phyloP scores from a whole-genome alignment of 2,888 invertebrate species.

The Acronicta aceris region DNA sequence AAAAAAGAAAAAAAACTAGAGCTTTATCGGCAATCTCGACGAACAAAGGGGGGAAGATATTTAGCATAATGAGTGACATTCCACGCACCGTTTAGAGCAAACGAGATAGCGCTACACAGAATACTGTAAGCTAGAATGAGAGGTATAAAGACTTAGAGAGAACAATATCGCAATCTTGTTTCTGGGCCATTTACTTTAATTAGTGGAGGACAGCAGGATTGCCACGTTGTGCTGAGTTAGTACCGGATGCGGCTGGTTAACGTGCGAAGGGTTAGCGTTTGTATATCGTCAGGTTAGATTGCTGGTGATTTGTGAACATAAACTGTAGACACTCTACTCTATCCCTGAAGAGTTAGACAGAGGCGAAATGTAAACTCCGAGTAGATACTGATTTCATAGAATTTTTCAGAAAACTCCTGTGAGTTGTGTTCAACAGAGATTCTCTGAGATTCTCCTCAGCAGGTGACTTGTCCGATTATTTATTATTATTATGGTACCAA shows the following conservation, averaged over 20 bases:
- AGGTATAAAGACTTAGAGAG: constrained; percentile 72
- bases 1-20: constrained; percentile 67
- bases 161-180: constrained; percentile 90
- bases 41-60: constrained; percentile 84
- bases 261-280: constrained; percentile 52
- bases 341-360: too few relatives aligned
- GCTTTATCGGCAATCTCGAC: constrained; percentile 79
- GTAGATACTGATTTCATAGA: too few relatives aligned
- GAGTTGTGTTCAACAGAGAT: too few relatives aligned
- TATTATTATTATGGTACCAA: too few relatives aligned
- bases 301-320: constrained; percentile 2
- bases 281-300: constrained; percentile 19
- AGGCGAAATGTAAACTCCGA: too few relatives aligned
- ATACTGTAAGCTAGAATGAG: constrained; percentile 54
- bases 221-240: constrained; percentile 77
- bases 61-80: constrained; percentile 89
- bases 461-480: too few relatives aligned
- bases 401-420: too few relatives aligned
- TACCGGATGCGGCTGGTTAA: constrained; percentile 69
- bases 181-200: constrained; percentile 89
- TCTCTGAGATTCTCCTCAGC: too few relatives aligned
- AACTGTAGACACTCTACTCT: not conserved
- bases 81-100: constrained; percentile 83
- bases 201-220: constrained; percentile 86
- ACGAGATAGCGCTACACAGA: constrained; percentile 58